These are phyloP conservation scores for Onychorhynchus coronatus DNA, from an alignment of 2,113 vertebrate species.

Conservation along the genomic window DNA sequence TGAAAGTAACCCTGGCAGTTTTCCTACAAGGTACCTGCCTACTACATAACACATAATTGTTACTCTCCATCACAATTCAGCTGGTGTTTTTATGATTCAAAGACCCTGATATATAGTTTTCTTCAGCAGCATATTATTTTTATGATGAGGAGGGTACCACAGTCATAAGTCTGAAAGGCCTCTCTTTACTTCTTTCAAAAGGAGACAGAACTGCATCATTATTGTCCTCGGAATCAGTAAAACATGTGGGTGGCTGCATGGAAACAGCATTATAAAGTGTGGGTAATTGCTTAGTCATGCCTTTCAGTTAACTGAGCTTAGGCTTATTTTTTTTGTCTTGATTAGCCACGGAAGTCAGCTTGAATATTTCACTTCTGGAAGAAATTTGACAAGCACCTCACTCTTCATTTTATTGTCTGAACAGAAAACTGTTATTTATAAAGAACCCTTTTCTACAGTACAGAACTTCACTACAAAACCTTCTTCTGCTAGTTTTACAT, in stretches of 20 bases:
- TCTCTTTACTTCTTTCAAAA: neutral
- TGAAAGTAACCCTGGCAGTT: neutral
- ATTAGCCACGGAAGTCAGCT: neutral
- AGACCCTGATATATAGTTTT: neutral
- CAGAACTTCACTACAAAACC: neutral
- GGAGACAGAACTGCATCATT: neutral
- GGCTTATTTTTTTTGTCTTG: conserved; percentile 31
- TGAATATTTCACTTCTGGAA: conserved; percentile 20
- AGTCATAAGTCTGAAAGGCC: neutral
- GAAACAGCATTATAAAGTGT: neutral
- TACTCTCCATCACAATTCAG: neutral
- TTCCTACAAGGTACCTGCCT: neutral
- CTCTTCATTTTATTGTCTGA: neutral
- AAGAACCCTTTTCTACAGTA: neutral
- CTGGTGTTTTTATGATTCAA: neutral
- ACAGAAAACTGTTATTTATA: neutral
- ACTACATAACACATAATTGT: neutral
- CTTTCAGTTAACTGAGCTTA: conserved; percentile 31
- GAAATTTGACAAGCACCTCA: neutral
- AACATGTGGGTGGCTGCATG: neutral
- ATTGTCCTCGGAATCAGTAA: neutral
- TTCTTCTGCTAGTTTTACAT: neutral
- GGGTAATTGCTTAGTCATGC: conserved; percentile 30
- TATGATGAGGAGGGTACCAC: neutral
- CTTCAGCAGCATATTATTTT: neutral